Percentiles rank a stretch among this genome's conserved stretches.
Conservation (phyloP, 2,113 vertebrate species). For the Numenius arquata region DNA sequence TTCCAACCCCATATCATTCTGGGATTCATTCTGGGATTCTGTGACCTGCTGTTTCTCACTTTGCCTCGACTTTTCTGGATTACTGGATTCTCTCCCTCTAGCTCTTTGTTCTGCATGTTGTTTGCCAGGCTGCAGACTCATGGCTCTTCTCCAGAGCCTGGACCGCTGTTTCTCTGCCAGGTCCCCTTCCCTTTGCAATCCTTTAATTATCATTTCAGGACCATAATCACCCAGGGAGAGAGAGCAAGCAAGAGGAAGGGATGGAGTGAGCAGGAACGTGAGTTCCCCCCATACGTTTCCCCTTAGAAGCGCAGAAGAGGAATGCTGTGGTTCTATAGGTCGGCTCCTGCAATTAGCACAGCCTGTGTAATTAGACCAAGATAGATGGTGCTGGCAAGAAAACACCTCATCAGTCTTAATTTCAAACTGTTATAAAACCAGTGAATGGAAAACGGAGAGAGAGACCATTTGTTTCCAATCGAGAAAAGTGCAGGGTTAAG, state of each 20-base stretch:
- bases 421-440: constrained; percentile 47
- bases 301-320: background rate
- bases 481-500: background rate
- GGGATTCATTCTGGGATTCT: no score
- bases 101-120: background rate
- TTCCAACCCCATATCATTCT: no score
- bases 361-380: constrained; percentile 17
- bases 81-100: background rate
- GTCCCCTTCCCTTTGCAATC: background rate
- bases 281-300: background rate
- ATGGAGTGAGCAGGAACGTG: background rate
- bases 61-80: background rate
- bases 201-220: background rate
- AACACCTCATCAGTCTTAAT: constrained; percentile 9
- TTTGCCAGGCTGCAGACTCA: background rate
- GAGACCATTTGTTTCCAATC: background rate
- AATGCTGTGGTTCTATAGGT: background rate
- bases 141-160: background rate
- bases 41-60: background rate
- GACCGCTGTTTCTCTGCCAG: background rate
- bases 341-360: constrained; percentile 3
- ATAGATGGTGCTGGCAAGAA: constrained; percentile 8
- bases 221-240: background rate
- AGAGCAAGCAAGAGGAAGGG: background rate
- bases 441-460: background rate